Evolutionary conservation across 2,113 vertebrate genomes (phyloP), one percentile per base, ranked within the genome.

Genomic region (Glaucomys volans): DNA sequence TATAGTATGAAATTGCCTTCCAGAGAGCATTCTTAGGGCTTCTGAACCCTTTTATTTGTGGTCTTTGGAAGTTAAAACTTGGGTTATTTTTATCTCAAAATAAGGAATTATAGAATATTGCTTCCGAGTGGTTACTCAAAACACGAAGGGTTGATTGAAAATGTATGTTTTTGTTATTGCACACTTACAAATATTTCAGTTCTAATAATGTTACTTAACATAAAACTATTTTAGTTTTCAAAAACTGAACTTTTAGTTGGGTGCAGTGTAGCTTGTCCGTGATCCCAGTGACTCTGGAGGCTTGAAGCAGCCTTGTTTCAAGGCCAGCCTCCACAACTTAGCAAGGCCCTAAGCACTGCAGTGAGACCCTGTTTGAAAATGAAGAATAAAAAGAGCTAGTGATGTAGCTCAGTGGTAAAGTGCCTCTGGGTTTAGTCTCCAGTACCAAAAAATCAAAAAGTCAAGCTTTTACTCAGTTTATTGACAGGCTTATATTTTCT

Each of bases 381-480:
- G 20, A 57, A 57, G 22, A 62, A 62, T 62, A 28, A 11, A 62
- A 28, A 62, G 59, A 9, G 59, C 59, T 62, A 22, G 24, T 24
- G 59, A 28, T 28, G 24, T 10, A 62, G 24, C 3, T 62, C 59
- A 62, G 24, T 62, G 59, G 59, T 57, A 57, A 22, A 57, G 54
- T 57, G 20, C 20, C 54, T 18, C 17, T 20, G 54, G 50, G 10
- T 59, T 59, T 7, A 59, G 57, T 59, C 6, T 59, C 22, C 8
- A 59, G 57, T 24, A 59, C 57, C 57, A 59, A 9, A 59, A 59
- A 59, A 59, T 59, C 8, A 59, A 24, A 22, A 59, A 26, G 32
- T 62, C 84, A 20, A 64, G 14, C 57, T 81, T 94, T 88, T 84
- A 79, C n/a, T 91, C 95, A 79, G 84, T 80, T 85, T 85, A 71